Conservation (phyloP, 2,888 invertebrate species). For the Lepetodrilus schrolli region DNA sequence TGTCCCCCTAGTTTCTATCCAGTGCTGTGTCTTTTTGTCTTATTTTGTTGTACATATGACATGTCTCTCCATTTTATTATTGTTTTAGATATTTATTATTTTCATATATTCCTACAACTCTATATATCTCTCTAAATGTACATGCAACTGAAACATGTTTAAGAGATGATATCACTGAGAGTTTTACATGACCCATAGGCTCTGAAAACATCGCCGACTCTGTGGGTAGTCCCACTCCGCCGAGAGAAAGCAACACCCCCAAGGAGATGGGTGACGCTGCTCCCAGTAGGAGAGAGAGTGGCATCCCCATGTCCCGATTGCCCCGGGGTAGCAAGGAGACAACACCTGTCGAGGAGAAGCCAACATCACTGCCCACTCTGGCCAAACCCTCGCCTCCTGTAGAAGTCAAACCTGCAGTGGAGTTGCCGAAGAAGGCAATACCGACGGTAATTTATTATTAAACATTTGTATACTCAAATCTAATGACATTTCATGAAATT, state of each 20-base stretch:
- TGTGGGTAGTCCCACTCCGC: slow-evolving; percentile 42
- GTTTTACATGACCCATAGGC: too few relatives aligned
- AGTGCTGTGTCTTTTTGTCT: too few relatives aligned
- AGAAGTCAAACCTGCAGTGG: not conserved
- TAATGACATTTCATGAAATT: too few relatives aligned
- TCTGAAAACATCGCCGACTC: slow-evolving; percentile 60
- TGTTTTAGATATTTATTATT: too few relatives aligned
- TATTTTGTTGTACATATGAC: too few relatives aligned
- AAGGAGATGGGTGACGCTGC: slow-evolving; percentile 42
- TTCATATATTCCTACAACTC: too few relatives aligned
- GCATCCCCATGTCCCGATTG: slow-evolving; percentile 31
- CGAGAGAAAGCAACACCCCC: slow-evolving; percentile 54
- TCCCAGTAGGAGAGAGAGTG: slow-evolving; percentile 28
- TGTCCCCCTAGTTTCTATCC: too few relatives aligned
- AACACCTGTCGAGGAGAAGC: slow-evolving; percentile 45
- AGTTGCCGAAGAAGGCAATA: too few relatives aligned
- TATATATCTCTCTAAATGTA: too few relatives aligned
- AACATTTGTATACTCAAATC: too few relatives aligned
- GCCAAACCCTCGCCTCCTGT: not conserved
- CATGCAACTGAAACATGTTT: not conserved
- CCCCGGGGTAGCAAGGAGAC: slow-evolving; percentile 46
- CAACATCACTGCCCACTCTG: slow-evolving; percentile 5
- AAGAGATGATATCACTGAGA: not conserved
- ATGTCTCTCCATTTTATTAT: too few relatives aligned
- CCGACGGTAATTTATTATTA: too few relatives aligned